phyloP scores from a whole-genome alignment of 2,797 vertebrate species.

The Paramormyrops hopkinsi region DNA sequence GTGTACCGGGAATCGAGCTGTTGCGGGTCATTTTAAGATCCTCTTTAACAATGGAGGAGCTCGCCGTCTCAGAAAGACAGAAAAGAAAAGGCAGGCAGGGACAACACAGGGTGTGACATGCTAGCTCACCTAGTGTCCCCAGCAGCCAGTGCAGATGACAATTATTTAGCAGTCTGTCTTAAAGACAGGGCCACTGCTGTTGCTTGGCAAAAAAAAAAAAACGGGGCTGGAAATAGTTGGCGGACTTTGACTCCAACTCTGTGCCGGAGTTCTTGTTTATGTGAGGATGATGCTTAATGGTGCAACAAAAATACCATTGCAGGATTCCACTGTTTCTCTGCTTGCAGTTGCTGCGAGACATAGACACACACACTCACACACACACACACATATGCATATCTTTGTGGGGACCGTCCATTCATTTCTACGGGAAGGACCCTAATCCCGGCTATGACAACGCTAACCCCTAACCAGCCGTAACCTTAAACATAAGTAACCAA shows the following conservation, averaged over 20 bases:
- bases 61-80: neutral
- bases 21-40: conserved; percentile 4
- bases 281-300: conserved; percentile 27
- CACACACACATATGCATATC: neutral
- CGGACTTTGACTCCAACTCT: conserved; percentile 31
- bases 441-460: neutral
- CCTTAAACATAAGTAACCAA: neutral
- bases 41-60: neutral
- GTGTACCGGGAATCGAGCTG: neutral
- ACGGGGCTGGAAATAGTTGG: neutral
- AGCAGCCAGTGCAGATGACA: conserved; percentile 24
- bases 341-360: conserved; percentile 4
- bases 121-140: conserved; percentile 12
- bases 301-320: conserved; percentile 36
- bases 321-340: conserved; percentile 18
- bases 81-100: neutral
- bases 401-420: neutral
- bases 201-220: conserved; percentile 27
- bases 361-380: neutral
- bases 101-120: conserved; percentile 11
- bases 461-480: neutral
- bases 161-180: conserved; percentile 35
- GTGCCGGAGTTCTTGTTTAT: conserved; percentile 33
- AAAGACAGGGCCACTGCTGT: conserved; percentile 31
- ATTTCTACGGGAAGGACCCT: neutral